Conservation (phyloP, 2,888 invertebrate species). For the Tetropium fuscum region DNA sequence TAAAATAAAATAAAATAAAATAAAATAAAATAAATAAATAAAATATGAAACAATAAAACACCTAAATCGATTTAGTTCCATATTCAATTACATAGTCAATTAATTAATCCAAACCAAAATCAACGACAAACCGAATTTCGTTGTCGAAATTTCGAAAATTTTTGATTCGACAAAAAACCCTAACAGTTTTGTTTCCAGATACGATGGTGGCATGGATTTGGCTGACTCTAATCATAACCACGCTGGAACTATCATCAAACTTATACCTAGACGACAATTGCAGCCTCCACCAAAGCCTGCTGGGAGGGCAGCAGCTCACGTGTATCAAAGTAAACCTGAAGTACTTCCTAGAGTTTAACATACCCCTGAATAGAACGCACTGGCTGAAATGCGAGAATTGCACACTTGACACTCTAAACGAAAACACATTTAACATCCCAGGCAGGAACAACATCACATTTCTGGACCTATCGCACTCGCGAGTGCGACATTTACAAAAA, state of each 20-base stretch:
- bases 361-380: constrained; percentile 56
- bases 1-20: too few relatives aligned
- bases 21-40: too few relatives aligned
- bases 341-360: constrained; percentile 56
- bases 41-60: too few relatives aligned
- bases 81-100: too few relatives aligned
- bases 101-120: too few relatives aligned
- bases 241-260: constrained; percentile 41
- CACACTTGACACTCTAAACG: constrained; percentile 55
- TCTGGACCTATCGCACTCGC: constrained; percentile 54
- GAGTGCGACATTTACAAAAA: constrained; percentile 52
- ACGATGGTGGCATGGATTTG: constrained; percentile 59
- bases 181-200: constrained; percentile 46
- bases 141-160: too few relatives aligned
- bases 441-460: constrained; percentile 57
- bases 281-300: constrained; percentile 48
- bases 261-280: constrained; percentile 49
- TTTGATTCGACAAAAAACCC: too few relatives aligned
- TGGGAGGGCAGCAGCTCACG: constrained; percentile 56
- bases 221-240: constrained; percentile 42
- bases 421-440: constrained; percentile 57
- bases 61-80: too few relatives aligned
- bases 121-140: too few relatives aligned
- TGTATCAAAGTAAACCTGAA: constrained; percentile 57
- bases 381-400: constrained; percentile 61